Conservation (phyloP, 2,797 vertebrate genomes). For the Hozukius guyotensis region DNA sequence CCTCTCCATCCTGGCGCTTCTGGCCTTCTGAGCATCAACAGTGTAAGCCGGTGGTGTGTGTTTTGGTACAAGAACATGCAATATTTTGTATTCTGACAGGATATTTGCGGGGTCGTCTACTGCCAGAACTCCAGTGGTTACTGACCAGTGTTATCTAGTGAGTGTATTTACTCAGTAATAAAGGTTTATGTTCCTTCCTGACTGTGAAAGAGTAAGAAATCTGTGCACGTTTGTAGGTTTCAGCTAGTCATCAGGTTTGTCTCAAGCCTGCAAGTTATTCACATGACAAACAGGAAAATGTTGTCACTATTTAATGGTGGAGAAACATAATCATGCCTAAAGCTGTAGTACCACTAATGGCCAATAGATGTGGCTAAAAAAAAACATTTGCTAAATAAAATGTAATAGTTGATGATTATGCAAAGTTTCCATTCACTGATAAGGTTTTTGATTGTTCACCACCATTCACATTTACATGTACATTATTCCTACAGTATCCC, state of each 20-base stretch:
- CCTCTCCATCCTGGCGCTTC: too few species aligned
- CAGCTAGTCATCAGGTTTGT: neutral
- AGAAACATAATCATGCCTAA: too few species aligned
- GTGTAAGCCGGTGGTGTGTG: neutral
- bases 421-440: neutral
- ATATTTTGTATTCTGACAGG: neutral
- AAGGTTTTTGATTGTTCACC: too few species aligned
- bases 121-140: neutral
- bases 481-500: too few species aligned
- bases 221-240: neutral
- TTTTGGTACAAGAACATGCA: neutral
- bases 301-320: accelerated
- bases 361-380: too few species aligned
- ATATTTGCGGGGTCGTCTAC: neutral
- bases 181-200: neutral
- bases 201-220: neutral
- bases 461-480: too few species aligned
- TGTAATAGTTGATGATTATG: too few species aligned
- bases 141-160: neutral
- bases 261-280: neutral
- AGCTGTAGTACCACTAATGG: too few species aligned
- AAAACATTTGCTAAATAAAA: too few species aligned
- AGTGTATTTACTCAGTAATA: neutral
- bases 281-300: neutral
- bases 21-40: neutral